Base-by-base conservation (phyloP, 2,797 vertebrate genomes). In the Sebastes baramenuke region DNA sequence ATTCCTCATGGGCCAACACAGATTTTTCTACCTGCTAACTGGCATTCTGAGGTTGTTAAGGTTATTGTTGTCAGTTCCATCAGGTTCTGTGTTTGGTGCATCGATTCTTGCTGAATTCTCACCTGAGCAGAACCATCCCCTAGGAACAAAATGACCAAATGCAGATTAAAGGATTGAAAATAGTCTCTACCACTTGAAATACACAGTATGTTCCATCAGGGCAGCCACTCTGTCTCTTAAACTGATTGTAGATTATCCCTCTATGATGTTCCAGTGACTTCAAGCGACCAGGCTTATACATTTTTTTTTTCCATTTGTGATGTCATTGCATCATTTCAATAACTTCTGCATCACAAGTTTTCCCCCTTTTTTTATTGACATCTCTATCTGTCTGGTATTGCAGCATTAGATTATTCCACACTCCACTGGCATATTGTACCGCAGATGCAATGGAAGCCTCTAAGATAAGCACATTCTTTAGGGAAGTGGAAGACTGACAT, bases 351-450 rank as follows among this genome's bases (percentile, higher is more conserved):
- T 70, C 70, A 60, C 46, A 70, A 42, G 16, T 52, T 42, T 34
- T 24, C 2, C 20, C 3, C 11, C 49, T 38, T 30, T 29, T 46
- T 36, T 61, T 10, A 59, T 55, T 52, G 25, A 72, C 38, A 56
- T 67, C 62, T 78, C 22, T 49, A 22, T 71, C 67, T 67, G 36
- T 42, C 62, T 36, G 71, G 7, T 81, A 55, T 56, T 16, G 38
- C 42, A 30, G 27, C 32, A 32, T 79, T 52, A 32, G 32, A 52
- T 74, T 74, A 69, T 79, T 56, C 36, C 36, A 69, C 61, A 54
- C 55, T 77, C 18, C 54, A 56, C 29, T 36, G 58, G 68, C 46
- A 72, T 62, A 65, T 13, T 62, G 65, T 36, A 46, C 29, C 8
- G n/a, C 18, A 54, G 38, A 73, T 32, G 38, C 18, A 55, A 42